These are phyloP conservation scores for Magallana gigas DNA, from an alignment of 1,140 invertebrate species.

Conservation along the genomic window DNA sequence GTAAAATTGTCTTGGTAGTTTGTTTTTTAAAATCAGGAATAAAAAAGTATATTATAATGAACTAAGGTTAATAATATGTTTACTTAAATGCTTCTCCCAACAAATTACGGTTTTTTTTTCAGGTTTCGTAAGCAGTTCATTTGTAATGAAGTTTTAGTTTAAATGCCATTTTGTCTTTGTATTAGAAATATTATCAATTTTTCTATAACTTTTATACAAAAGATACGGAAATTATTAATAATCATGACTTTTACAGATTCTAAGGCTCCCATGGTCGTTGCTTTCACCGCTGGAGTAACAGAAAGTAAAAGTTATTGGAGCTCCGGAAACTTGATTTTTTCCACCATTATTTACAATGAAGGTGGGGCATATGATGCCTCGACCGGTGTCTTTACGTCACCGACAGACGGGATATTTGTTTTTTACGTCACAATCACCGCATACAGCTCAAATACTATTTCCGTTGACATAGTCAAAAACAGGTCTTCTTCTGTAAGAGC, in stretches of 20 bases:
- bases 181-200: too few relatives aligned
- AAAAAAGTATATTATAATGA: too few relatives aligned
- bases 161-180: too few relatives aligned
- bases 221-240: too few relatives aligned
- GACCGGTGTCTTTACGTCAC: constrained; percentile 15
- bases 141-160: neutral
- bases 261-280: neutral
- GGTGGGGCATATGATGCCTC: neutral
- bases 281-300: neutral
- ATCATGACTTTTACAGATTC: too few relatives aligned
- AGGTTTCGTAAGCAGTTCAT: neutral
- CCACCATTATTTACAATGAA: neutral
- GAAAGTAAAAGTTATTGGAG: neutral
- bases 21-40: too few relatives aligned
- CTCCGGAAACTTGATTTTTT: constrained; percentile 8
- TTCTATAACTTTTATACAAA: too few relatives aligned
- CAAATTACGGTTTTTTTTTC: neutral
- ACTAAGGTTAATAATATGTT: too few relatives aligned
- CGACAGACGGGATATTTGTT: neutral
- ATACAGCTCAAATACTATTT: neutral
- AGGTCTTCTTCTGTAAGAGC: neutral
- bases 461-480: neutral
- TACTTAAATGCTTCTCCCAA: too few relatives aligned
- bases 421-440: constrained; percentile 23
- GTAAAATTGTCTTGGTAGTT: too few relatives aligned